A percentile compares a stretch with the other conserved stretches of the same genome.
Conservation (phyloP, 2,888 invertebrate genomes). For the Elegia similella region DNA sequence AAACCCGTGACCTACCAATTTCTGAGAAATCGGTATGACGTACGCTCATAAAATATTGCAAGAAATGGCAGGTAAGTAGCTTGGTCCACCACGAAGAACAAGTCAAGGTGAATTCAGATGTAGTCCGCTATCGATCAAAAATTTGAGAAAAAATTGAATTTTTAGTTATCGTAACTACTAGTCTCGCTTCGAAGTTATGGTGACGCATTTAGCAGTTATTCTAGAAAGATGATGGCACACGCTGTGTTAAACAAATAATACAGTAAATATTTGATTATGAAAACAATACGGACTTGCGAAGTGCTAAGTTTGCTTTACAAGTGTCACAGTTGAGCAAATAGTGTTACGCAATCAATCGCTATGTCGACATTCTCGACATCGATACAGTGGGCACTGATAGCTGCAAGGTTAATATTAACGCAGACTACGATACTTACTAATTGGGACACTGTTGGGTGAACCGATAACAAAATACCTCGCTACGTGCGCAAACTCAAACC, state of each 20-base stretch:
- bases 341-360: constrained; percentile 52
- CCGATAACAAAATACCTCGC: constrained; percentile 26
- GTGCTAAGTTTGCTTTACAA: constrained; percentile 28
- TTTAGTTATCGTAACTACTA: no score
- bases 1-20: constrained; percentile 7
- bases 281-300: constrained; percentile 27
- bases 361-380: constrained; percentile 40
- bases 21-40: constrained; percentile 17
- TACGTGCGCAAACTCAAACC: background rate
- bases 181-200: background rate
- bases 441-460: constrained; percentile 37
- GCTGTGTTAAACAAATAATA: constrained; percentile 8
- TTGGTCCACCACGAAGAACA: constrained; percentile 40
- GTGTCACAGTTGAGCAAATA: constrained; percentile 51
- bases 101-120: constrained; percentile 49
- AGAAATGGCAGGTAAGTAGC: constrained; percentile 30
- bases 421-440: constrained; percentile 34
- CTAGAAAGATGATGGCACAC: constrained; percentile 19
- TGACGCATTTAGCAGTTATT: constrained; percentile 2
- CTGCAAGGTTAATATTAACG: constrained; percentile 62
- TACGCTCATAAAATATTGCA: constrained; percentile 19
- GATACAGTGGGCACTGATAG: constrained; percentile 32
- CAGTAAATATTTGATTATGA: constrained; percentile 25
- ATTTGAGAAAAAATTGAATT: no score
- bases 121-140: background rate